These are phyloP conservation scores for Cottoperca gobio DNA, from an alignment of 2,797 vertebrate genomes.

Conservation along the genomic window DNA sequence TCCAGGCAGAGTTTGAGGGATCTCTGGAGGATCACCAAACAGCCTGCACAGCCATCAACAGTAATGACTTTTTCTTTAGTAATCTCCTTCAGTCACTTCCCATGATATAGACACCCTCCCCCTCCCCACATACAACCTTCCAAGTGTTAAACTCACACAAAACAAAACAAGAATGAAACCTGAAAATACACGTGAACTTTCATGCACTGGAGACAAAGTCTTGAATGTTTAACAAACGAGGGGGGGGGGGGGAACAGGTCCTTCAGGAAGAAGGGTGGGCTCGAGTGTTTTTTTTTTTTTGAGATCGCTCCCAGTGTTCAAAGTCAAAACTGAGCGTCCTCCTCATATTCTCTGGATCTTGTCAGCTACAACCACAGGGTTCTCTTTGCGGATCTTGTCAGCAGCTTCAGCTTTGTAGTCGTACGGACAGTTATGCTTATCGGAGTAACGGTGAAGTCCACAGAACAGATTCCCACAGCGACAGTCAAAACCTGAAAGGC, in stretches of 20 bases:
- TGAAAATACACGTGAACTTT: conserved; percentile 57
- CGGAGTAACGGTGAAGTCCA: conserved; percentile 91
- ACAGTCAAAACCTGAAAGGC: conserved; percentile 87
- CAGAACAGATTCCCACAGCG: conserved; percentile 93
- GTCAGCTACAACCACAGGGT: conserved; percentile 90
- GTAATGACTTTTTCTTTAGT: conserved; percentile 1
- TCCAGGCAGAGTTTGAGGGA: conserved; percentile 34
- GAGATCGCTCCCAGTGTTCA: conserved; percentile 49
- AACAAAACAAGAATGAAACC: conserved; percentile 56
- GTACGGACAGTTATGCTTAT: conserved; percentile 91
- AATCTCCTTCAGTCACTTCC: background rate
- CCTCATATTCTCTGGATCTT: conserved; percentile 95
- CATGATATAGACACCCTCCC: background rate
- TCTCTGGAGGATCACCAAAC: conserved; percentile 12
- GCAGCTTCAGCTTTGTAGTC: conserved; percentile 92
- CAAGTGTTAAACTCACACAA: conserved; percentile 44
- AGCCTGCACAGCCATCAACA: conserved; percentile 11
- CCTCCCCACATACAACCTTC: conserved; percentile 20
- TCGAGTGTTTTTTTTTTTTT: conserved; percentile 57
- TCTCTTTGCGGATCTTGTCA: conserved; percentile 92
- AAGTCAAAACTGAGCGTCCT: conserved; percentile 47
- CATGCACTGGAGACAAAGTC: conserved; percentile 66
- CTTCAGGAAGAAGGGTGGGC: conserved; percentile 67
- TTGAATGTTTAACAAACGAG: conserved; percentile 43
- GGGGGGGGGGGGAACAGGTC: conserved; percentile 42